Base-by-base conservation (phyloP, 2,113 vertebrate species). In the Calidris pygmaea region DNA sequence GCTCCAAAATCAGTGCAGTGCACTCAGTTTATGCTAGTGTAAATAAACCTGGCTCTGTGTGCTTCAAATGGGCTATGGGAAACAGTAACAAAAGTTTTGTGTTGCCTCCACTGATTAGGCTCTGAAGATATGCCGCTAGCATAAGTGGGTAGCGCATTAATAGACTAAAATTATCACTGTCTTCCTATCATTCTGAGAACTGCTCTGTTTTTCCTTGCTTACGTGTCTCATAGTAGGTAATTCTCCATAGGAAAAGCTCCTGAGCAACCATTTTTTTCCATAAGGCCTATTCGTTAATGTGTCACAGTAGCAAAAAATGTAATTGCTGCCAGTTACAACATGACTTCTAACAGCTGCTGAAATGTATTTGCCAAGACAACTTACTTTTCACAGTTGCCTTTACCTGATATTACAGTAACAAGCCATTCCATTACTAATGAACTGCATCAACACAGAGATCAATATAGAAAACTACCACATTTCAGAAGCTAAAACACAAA, bases 191-290 rank as follows among this genome's bases (percentile, higher is more conserved):
- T 6, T 41, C 71, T 41, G 18, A 67, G 34, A 74, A 11, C 26
- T 52, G 76, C 52, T 83, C 67, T 81, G 47, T 3, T n/a, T 37
- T 59, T 24, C 16, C 39, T n/a, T 89, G 55, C 52, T 68, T 56
- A 43, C 0, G 0, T 47, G 34, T 22, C 88, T 52, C n/a, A 14
- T 1, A 43, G 72, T 2, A 67, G 16, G 27, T 7, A 59, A 71
- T 14, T 70, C 39, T 63, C 65, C 56, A 24, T 0, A 52, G 41
- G 32, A 82, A 50, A 55, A 77, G 18, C 7, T 45, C 68, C 47
- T 1, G 14, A 77, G 41, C 14, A 73, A 22, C 5, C 4, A 3
- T 7, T 70, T 60, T 74, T 60, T 74, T 62, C 53, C 4, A 0
- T 7, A 47, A 75, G 34, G 30, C 26, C 13, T 13, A 52, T 35